phyloP scores from a whole-genome alignment of 1,140 invertebrate species.

The Zaprionus inermis region DNA sequence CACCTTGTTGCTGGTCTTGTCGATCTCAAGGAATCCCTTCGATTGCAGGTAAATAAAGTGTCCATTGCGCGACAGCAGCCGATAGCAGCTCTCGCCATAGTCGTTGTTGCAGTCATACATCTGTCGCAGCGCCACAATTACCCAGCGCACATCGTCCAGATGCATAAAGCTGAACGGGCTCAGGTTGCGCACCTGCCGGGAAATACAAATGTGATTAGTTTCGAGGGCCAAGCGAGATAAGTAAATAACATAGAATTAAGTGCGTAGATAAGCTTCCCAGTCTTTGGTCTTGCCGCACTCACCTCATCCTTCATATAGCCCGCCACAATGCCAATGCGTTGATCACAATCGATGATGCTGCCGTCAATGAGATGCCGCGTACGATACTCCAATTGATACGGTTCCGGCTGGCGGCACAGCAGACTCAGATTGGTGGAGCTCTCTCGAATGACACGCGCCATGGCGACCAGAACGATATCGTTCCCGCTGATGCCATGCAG shows the following conservation, averaged over 20 bases:
- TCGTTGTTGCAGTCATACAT: slow-evolving; percentile 92
- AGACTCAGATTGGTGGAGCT: slow-evolving; percentile 84
- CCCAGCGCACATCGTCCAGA: slow-evolving; percentile 92
- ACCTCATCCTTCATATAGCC: slow-evolving; percentile 94
- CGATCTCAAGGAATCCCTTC: slow-evolving; percentile 90
- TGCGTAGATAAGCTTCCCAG: neutral
- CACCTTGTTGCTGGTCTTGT: slow-evolving; percentile 88
- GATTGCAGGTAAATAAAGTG: slow-evolving; percentile 92
- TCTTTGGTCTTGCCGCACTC: slow-evolving; percentile 74
- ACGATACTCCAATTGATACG: slow-evolving; percentile 92
- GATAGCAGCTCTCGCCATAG: slow-evolving; percentile 91
- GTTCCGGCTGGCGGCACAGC: slow-evolving; percentile 89
- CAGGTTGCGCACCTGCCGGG: slow-evolving; percentile 78
- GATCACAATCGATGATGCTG: slow-evolving; percentile 93
- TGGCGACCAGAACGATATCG: slow-evolving; percentile 88
- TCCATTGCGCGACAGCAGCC: slow-evolving; percentile 90
- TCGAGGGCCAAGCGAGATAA: neutral
- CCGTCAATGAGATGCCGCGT: slow-evolving; percentile 93
- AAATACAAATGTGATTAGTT: neutral
- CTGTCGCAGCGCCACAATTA: slow-evolving; percentile 91
- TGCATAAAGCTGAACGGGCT: slow-evolving; percentile 95
- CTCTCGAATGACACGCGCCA: slow-evolving; percentile 87
- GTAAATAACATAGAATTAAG: neutral
- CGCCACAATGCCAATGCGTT: slow-evolving; percentile 92
- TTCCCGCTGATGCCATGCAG: slow-evolving; percentile 85